phyloP scores from a whole-genome alignment of 1,140 invertebrate genomes.

The Drosophila bifasciata region DNA sequence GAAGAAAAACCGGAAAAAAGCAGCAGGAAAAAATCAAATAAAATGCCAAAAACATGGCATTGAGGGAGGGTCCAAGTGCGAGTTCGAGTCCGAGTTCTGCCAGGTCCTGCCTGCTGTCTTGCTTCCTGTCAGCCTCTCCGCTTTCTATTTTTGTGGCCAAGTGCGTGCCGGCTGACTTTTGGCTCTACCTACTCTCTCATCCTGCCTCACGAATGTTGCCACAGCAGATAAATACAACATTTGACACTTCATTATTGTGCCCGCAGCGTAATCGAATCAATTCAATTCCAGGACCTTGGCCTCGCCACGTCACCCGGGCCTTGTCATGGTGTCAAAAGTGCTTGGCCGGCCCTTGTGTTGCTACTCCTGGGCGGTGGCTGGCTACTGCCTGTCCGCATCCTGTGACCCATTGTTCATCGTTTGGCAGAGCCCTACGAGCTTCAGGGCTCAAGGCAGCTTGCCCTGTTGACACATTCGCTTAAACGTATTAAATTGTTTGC shows the following conservation, averaged over 20 bases:
- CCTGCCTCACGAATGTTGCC: constrained; percentile 62
- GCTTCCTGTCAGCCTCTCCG: constrained; percentile 58
- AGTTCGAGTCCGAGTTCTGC: constrained; percentile 2
- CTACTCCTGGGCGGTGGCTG: constrained; percentile 11
- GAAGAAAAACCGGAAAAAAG: constrained; percentile 18
- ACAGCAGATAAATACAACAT: constrained; percentile 83
- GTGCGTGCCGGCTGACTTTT: constrained; percentile 32
- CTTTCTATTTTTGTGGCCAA: constrained; percentile 13
- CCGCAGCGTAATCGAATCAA: constrained; percentile 83
- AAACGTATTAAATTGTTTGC: constrained; percentile 83
- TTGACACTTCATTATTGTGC: constrained; percentile 84
- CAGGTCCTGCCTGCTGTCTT: constrained; percentile 42
- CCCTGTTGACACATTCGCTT: constrained; percentile 84
- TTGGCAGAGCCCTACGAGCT: constrained; percentile 41
- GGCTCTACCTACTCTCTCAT: constrained; percentile 33
- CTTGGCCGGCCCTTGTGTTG: constrained; percentile 55
- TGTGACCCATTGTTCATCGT: constrained; percentile 40
- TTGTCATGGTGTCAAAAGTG: constrained; percentile 75
- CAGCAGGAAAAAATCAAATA: constrained; percentile 63
- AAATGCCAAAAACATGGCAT: constrained; percentile 77
- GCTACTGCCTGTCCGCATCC: constrained; percentile 3
- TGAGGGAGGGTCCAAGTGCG: constrained; percentile 27
- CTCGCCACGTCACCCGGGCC: constrained; percentile 35
- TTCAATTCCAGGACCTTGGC: constrained; percentile 61
- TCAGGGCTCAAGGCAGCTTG: constrained; percentile 73